Evolutionary conservation across 1,140 invertebrate genomes (phyloP).

Genomic region (Metaphire vulgaris): DNA sequence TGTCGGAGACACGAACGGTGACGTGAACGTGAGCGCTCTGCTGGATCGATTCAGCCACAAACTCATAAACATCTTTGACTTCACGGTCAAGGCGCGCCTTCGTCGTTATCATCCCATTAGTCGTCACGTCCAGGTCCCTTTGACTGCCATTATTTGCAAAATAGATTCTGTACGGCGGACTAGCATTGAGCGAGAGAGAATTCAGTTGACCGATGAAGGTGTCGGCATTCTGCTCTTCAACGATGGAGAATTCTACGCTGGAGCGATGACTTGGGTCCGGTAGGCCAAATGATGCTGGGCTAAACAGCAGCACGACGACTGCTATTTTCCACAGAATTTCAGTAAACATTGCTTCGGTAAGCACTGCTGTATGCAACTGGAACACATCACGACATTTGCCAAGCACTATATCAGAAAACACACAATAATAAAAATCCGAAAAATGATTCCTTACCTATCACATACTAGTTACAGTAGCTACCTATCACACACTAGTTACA

Average conservation of each 20-base stretch:
- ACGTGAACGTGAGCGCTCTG: constrained; percentile 22
- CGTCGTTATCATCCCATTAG: constrained; percentile 9
- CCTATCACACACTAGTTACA: no score
- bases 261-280: neutral
- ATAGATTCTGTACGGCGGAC: neutral
- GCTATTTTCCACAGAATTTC: neutral
- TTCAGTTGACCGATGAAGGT: neutral
- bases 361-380: neutral
- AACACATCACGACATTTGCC: neutral
- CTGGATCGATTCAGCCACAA: neutral
- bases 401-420: neutral
- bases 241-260: neutral
- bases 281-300: neutral
- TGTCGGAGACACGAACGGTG: constrained; percentile 55
- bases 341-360: neutral
- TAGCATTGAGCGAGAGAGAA: neutral
- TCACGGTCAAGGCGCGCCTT: constrained; percentile 10
- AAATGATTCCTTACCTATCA: no score
- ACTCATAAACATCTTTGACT: neutral
- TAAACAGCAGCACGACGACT: neutral
- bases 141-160: neutral
- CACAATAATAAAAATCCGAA: no score
- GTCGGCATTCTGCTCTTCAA: neutral
- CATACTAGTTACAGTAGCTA: no score
- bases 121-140: neutral